phyloP scores from a whole-genome alignment of 2,113 vertebrate species.

The Lycaon pictus region DNA sequence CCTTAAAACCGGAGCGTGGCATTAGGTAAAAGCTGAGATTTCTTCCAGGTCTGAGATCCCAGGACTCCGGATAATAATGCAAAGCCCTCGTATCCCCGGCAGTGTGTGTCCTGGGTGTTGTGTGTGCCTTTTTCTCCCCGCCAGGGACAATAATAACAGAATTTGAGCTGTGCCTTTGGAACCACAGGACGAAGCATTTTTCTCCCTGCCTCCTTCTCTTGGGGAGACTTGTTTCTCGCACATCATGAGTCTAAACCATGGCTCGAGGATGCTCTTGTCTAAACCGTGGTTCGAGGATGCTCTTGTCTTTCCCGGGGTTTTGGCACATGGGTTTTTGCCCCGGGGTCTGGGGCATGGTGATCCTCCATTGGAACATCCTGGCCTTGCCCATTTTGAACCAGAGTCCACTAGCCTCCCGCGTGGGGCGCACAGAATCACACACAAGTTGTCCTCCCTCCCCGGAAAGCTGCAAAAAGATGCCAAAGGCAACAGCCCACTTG shows the following conservation, averaged over 20 bases:
- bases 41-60: not conserved
- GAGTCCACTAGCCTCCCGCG: accelerated
- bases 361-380: not conserved
- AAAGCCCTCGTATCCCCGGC: accelerated
- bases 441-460: not conserved
- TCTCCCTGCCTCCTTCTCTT: not conserved
- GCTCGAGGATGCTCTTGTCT: not conserved
- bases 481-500: not conserved
- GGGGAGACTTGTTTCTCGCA: not conserved
- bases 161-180: not conserved
- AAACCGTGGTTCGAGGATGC: not conserved
- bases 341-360: not conserved
- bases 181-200: not conserved
- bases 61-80: not conserved
- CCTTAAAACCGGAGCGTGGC: not conserved
- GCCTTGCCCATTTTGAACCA: not conserved
- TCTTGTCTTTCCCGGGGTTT: not conserved
- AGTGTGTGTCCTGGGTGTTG: accelerated
- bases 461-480: not conserved
- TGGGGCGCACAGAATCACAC: accelerated
- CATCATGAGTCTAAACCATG: accelerated
- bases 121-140: not conserved
- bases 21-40: not conserved
- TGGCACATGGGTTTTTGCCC: not conserved
- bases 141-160: not conserved